Conservation (phyloP, 1,140 invertebrate genomes). For the Caligus rogercresseyi region DNA sequence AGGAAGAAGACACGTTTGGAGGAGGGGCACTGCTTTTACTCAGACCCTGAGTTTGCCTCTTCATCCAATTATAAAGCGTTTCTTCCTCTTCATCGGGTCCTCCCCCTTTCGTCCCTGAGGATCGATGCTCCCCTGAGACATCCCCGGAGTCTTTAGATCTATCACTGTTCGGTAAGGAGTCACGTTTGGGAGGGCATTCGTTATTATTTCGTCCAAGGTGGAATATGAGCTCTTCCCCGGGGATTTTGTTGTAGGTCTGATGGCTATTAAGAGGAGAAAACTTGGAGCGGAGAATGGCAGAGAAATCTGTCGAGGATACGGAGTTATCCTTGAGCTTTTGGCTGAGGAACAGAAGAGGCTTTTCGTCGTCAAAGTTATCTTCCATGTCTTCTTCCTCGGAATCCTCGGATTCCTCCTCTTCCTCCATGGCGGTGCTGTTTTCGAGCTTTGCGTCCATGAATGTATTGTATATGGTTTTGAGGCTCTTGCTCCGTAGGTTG, state of each 20-base stretch:
- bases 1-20: no score
- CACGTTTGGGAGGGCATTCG: neutral
- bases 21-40: neutral
- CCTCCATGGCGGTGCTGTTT: conserved; percentile 32
- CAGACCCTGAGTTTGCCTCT: conserved; percentile 41
- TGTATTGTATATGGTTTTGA: conserved; percentile 42
- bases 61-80: conserved; percentile 87
- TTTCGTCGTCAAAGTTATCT: conserved; percentile 4
- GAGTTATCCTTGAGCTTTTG: neutral
- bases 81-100: conserved; percentile 32
- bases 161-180: neutral
- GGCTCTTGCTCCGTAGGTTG: conserved; percentile 50
- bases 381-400: conserved; percentile 20
- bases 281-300: neutral
- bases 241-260: neutral
- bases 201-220: neutral
- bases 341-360: neutral
- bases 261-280: conserved; percentile 9
- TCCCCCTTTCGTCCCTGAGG: neutral
- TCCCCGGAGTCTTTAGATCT: neutral
- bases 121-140: neutral
- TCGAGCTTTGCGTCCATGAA: conserved; percentile 59
- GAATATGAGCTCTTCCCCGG: neutral
- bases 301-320: conserved; percentile 1
- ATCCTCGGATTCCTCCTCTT: conserved; percentile 22